Percentiles rank a stretch among this genome's conserved stretches.
These are phyloP conservation scores for Thripadectes ignobilis DNA, from an alignment of 2,797 vertebrate genomes.

Conservation along the genomic window DNA sequence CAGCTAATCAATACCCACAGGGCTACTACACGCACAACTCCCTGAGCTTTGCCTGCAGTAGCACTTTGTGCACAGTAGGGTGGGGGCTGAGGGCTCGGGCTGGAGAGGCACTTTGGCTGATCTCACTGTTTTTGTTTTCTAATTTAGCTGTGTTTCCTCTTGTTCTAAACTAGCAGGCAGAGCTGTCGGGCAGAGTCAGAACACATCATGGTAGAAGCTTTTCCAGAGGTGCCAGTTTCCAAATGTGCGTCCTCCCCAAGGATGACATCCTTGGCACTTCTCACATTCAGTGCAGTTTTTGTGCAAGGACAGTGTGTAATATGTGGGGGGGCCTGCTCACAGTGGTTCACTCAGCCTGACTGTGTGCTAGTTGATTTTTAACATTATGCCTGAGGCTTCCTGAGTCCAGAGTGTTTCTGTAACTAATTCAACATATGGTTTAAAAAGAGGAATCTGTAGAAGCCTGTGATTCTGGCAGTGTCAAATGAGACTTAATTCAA, in stretches of 20 bases:
- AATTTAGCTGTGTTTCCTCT: neutral
- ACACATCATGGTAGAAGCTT: accelerated
- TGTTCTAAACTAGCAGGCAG: neutral
- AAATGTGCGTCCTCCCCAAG: neutral
- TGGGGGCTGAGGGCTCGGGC: accelerated
- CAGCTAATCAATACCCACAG: too few species aligned
- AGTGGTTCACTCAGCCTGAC: neutral
- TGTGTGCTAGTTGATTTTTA: neutral
- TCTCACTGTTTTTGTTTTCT: accelerated
- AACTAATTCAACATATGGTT: neutral
- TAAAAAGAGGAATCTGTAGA: neutral
- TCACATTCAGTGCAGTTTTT: neutral
- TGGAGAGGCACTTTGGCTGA: neutral
- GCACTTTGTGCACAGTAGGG: neutral
- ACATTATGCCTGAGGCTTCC: neutral
- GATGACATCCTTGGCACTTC: accelerated
- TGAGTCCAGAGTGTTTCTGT: neutral
- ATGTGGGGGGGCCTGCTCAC: accelerated
- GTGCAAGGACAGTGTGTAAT: neutral
- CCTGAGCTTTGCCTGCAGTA: too few species aligned
- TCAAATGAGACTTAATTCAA: neutral
- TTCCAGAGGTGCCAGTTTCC: neutral
- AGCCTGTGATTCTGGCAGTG: neutral
- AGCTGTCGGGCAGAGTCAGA: accelerated
- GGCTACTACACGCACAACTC: too few species aligned